Evolutionary conservation across 2,888 invertebrate genomes (phyloP).

Genomic region (Agonum fuliginosum): DNA sequence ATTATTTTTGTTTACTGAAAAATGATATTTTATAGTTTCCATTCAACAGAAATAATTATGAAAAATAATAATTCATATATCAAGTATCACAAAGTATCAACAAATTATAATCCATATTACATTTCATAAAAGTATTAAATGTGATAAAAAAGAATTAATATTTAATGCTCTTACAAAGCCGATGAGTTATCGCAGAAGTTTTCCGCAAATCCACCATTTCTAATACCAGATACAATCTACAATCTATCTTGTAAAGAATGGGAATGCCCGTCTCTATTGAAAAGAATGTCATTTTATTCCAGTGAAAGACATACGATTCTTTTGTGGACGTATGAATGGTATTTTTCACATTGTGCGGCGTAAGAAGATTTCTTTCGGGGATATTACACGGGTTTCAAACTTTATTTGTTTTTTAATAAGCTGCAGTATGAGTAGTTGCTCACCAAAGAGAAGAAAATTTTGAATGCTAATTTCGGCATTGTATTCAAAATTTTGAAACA

Average conservation of each 20-base stretch:
- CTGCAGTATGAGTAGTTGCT: too few species aligned
- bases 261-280: slow-evolving; percentile 18
- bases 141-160: background rate
- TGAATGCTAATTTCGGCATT: too few species aligned
- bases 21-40: too few species aligned
- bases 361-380: slow-evolving; percentile 1
- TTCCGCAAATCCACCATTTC: background rate
- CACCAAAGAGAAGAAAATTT: too few species aligned
- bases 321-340: slow-evolving; percentile 41
- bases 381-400: background rate
- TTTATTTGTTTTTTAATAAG: slow-evolving; percentile 36
- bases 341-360: slow-evolving; percentile 27
- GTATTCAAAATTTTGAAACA: too few species aligned
- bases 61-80: background rate
- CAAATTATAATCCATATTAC: background rate
- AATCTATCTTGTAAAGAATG: slow-evolving; percentile 13
- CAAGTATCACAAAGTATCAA: background rate
- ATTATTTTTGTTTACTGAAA: too few species aligned
- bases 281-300: slow-evolving; percentile 40
- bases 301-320: slow-evolving; percentile 14
- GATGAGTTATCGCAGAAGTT: background rate
- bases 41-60: too few species aligned
- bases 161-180: background rate
- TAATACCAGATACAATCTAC: slow-evolving; percentile 26
- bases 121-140: background rate